Evolutionary conservation across 2,113 vertebrate species (phyloP).

Genomic region (Fregata magnificens): DNA sequence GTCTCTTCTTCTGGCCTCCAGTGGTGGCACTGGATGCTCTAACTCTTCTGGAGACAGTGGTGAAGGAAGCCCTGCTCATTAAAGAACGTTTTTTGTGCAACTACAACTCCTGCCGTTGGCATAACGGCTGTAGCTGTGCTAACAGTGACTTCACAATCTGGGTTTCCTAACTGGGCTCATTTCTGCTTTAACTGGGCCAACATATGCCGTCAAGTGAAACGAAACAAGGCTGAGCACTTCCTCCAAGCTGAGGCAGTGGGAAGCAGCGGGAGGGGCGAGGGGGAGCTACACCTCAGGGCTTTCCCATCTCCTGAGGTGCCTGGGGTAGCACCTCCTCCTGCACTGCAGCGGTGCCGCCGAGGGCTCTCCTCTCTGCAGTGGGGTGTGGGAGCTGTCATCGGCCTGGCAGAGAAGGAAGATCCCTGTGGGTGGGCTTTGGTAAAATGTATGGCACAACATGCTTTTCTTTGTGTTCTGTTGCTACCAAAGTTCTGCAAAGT

Average conservation of each 20-base stretch:
- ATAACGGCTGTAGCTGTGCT: not conserved
- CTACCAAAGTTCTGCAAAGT: too few species aligned
- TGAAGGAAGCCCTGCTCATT: not conserved
- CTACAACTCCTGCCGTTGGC: rapidly evolving
- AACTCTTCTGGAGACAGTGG: not conserved
- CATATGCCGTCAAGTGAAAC: not conserved
- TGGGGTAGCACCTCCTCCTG: not conserved
- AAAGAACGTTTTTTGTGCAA: not conserved
- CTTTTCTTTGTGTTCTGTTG: too few species aligned
- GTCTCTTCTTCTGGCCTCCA: not conserved
- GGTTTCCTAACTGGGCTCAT: not conserved
- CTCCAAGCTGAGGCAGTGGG: not conserved
- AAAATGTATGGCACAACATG: not conserved
- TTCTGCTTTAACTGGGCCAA: not conserved
- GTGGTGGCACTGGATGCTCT: not conserved
- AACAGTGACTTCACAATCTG: not conserved
- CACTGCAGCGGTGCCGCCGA: not conserved
- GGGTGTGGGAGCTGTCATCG: not conserved
- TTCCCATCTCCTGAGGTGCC: not conserved
- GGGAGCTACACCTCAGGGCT: not conserved
- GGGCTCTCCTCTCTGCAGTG: not conserved
- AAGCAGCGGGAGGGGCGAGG: not conserved
- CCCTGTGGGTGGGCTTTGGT: not conserved
- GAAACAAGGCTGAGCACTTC: not conserved
- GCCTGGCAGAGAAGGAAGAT: not conserved